A percentile compares a stretch with the other conserved stretches of the same genome.
Conservation (phyloP, 2,888 invertebrate genomes). For the Drosophila fulvimacula region DNA sequence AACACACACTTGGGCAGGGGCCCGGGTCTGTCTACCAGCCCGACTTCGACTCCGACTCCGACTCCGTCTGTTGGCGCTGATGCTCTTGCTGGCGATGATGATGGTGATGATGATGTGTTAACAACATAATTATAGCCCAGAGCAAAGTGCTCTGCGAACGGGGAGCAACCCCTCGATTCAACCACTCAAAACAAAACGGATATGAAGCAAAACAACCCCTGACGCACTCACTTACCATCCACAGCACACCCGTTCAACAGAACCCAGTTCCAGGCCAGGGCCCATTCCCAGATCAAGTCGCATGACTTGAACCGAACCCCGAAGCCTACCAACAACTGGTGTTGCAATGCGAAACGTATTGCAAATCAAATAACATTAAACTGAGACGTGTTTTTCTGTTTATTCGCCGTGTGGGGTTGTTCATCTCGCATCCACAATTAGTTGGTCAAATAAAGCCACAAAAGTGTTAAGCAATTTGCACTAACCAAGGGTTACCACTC, state of each 20-base stretch:
- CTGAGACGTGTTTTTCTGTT: slow-evolving; percentile 57
- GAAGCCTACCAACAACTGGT: slow-evolving; percentile 50
- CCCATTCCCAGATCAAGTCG: slow-evolving; percentile 11
- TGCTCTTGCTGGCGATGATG: slow-evolving; percentile 35
- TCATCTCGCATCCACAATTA: slow-evolving; percentile 66
- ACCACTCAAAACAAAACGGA: slow-evolving; percentile 76
- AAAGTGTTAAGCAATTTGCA: slow-evolving; percentile 79
- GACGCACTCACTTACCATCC: slow-evolving; percentile 50
- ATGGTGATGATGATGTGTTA: slow-evolving; percentile 81
- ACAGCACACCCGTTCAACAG: slow-evolving; percentile 61
- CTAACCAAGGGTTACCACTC: slow-evolving; percentile 53
- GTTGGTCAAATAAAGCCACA: slow-evolving; percentile 79
- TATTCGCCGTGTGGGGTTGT: slow-evolving; percentile 36
- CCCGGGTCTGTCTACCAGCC: not conserved
- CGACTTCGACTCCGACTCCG: not conserved
- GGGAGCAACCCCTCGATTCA: slow-evolving; percentile 65
- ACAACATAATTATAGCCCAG: slow-evolving; percentile 83
- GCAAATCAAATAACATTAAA: slow-evolving; percentile 81
- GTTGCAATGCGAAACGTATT: slow-evolving; percentile 77
- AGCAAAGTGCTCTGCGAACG: slow-evolving; percentile 70
- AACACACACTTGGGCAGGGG: slow-evolving; percentile 10
- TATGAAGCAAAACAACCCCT: slow-evolving; percentile 72
- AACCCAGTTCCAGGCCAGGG: slow-evolving; percentile 20
- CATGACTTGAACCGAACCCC: slow-evolving; percentile 9
- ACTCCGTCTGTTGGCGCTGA: slow-evolving; percentile 33